Evolutionary conservation across 2,797 vertebrate species (phyloP).

Genomic region (Hoplostethus atlanticus): DNA sequence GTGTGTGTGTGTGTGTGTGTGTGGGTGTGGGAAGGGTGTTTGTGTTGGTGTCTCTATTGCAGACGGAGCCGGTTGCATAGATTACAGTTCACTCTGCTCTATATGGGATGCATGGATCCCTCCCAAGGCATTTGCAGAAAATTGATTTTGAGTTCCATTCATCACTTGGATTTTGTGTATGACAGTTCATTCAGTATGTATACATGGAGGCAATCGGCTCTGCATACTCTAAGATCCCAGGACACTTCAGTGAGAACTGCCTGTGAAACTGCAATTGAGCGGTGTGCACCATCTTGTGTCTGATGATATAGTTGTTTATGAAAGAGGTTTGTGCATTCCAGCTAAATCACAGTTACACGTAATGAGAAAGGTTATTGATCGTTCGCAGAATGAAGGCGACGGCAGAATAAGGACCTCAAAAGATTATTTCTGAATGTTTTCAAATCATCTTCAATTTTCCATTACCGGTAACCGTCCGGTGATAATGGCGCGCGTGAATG

Average conservation of each 20-base stretch:
- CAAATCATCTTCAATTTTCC: background rate
- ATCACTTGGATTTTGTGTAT: conserved; percentile 69
- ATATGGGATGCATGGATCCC: conserved; percentile 61
- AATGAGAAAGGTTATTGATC: conserved; percentile 28
- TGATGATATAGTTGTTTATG: conserved; percentile 59
- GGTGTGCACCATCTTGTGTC: conserved; percentile 51
- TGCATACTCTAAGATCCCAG: conserved; percentile 64
- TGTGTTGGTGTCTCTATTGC: conserved; percentile 56
- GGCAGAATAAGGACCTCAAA: conserved; percentile 1
- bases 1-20: conserved; percentile 50
- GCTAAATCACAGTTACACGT: conserved; percentile 17
- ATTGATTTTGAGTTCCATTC: conserved; percentile 75
- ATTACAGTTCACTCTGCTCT: conserved; percentile 62
- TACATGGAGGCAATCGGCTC: conserved; percentile 58
- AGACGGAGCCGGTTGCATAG: conserved; percentile 40
- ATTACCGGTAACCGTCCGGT: background rate
- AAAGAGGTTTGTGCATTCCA: conserved; percentile 23
- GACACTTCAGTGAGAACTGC: conserved; percentile 58
- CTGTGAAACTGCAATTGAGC: conserved; percentile 56
- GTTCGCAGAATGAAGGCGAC: background rate
- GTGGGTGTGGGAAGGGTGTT: conserved; percentile 61
- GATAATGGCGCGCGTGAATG: too few species aligned
- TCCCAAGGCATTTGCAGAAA: conserved; percentile 72
- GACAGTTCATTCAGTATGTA: conserved; percentile 72
- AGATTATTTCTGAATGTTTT: background rate